Base-by-base conservation (phyloP, 2,113 vertebrate species). In the Arothron firmamentum region DNA sequence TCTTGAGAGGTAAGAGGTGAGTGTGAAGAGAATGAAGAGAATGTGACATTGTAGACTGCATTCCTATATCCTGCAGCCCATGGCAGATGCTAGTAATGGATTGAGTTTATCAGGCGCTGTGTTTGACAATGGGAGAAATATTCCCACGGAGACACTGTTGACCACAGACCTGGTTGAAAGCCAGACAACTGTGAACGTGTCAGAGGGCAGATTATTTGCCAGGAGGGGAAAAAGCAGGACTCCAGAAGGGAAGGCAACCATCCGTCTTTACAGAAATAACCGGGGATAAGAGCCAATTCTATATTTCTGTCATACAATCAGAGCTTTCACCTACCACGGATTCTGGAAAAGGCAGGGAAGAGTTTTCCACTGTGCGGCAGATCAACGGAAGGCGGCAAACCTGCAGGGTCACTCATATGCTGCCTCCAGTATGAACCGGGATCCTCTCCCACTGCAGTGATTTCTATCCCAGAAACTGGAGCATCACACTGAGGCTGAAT, bases 241-340 rank as follows among this genome's bases (percentile, higher is more conserved):
- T 59, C 60, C 57, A 70, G 70, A 67, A 75, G 70, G 60, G 57
- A 48, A 49, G 14, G 61, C 75, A 84, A 81, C 79, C 79, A 81
- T 60, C 42, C 16, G 62, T 62, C 48, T 38, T 67, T 65, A 77
- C 65, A 52, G 71, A 80, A 78, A 75, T 59, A 59, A 78, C 21
- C 6, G 28, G 46, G 58, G 63, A 72, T 60, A 54, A 77, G 5
- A 16, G 56, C 65, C 65, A 65, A 45, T 74, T 66, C 41, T 78
- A 64, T 70, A 67, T 82, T 63, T 57, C 45, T 46, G 57, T 38
- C 64, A 43, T 59, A 69, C 64, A 79, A 67, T 77, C 62, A 61
- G 46, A 62, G 28, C 52, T 52, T 52, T 15, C 13, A 19, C 14
- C 21, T 58, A 49, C 72, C 62, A 80, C 59, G 81, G 61, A 63